A percentile compares a stretch with the other conserved stretches of the same genome.
Evolutionary conservation across 2,888 invertebrate species (phyloP).

Genomic region (Drosophila incognita): DNA sequence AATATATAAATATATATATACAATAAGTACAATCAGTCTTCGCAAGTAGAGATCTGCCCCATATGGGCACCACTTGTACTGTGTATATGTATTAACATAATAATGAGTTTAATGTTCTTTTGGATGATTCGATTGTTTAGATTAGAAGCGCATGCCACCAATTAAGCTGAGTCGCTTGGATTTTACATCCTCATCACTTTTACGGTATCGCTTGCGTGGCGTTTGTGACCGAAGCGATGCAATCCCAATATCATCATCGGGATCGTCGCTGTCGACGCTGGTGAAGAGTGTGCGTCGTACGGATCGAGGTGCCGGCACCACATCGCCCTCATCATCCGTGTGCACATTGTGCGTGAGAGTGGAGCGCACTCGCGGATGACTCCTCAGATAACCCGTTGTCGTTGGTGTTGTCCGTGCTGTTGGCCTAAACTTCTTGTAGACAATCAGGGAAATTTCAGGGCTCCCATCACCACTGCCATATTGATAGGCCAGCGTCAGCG

Average conservation of each 20-base stretch:
- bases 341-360: conserved; percentile 1
- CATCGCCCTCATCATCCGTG: conserved; percentile 11
- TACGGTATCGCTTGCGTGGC: conserved; percentile 4
- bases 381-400: background rate
- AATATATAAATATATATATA: conserved; percentile 3
- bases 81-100: background rate
- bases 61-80: conserved; percentile 10
- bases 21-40: conserved; percentile 13
- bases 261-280: conserved; percentile 5
- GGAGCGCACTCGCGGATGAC: background rate
- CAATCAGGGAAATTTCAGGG: conserved; percentile 6
- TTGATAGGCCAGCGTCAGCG: conserved; percentile 3
- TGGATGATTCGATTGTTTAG: background rate
- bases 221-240: background rate
- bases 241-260: conserved; percentile 1
- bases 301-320: conserved; percentile 1
- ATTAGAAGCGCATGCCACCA: conserved; percentile 12
- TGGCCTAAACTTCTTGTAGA: conserved; percentile 7
- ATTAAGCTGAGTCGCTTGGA: background rate
- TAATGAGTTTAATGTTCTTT: conserved; percentile 1
- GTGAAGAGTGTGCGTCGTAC: conserved; percentile 12
- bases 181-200: background rate
- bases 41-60: conserved; percentile 8
- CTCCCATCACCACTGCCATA: background rate
- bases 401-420: conserved; percentile 2